Conservation (phyloP, 2,113 vertebrate species). For the Lophochroa leadbeateri region DNA sequence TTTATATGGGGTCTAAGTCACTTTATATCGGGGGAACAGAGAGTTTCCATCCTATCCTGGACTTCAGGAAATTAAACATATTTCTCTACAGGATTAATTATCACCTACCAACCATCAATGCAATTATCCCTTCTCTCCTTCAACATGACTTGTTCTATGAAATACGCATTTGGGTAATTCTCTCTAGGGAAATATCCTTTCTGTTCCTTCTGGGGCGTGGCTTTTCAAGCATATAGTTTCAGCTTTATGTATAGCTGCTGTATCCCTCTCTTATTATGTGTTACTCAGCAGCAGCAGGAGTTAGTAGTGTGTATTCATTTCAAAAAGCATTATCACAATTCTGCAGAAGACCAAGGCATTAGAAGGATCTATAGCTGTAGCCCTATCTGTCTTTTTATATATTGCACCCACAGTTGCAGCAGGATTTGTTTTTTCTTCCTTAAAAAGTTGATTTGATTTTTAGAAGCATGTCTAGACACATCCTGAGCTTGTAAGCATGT, state of each 20-base stretch:
- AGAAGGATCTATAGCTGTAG: not conserved
- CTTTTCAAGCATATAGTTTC: constrained; percentile 49
- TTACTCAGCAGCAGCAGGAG: constrained; percentile 5
- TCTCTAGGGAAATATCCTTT: constrained; percentile 61
- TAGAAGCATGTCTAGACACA: not conserved
- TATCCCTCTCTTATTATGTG: not conserved
- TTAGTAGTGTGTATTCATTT: not conserved
- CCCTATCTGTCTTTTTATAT: not conserved
- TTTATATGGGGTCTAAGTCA: too few species aligned
- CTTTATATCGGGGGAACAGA: too few species aligned
- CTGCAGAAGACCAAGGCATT: not conserved
- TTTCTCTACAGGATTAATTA: constrained; percentile 68
- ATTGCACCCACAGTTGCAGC: not conserved
- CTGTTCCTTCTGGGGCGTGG: constrained; percentile 34
- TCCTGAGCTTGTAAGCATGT: not conserved
- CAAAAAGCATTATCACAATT: not conserved
- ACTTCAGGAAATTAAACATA: constrained; percentile 51
- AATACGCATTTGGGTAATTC: constrained; percentile 52
- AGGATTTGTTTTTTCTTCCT: not conserved
- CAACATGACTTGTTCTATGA: constrained; percentile 41
- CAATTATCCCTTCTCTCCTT: constrained; percentile 66
- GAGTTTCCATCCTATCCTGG: constrained; percentile 30
- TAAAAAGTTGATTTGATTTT: not conserved
- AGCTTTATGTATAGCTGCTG: constrained; percentile 13
- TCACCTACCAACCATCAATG: constrained; percentile 61